A percentile compares a stretch with the other conserved stretches of the same genome.
Evolutionary conservation across 53 echinoderm and acorn worm genomes (phyloP).

Genomic region (Arbacia lixula): DNA sequence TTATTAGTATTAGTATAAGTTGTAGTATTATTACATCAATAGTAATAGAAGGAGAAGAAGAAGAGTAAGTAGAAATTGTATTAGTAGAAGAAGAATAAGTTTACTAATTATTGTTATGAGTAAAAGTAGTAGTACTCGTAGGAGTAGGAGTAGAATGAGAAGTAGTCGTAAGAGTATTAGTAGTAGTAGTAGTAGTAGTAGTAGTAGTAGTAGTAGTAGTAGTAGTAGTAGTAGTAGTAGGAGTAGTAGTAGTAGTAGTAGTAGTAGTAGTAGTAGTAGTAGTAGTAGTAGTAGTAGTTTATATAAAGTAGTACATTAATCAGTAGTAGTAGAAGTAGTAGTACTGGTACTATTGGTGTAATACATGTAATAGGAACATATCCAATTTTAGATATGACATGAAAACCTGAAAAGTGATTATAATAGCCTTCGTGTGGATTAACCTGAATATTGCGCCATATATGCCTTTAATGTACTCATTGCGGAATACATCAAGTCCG

Average conservation of each 20-base stretch:
- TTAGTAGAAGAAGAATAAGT: background rate
- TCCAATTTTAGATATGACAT: too few relatives aligned
- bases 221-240: background rate
- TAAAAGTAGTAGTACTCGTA: background rate
- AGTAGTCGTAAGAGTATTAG: background rate
- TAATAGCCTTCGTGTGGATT: too few relatives aligned
- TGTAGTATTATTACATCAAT: background rate
- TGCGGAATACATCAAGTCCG: too few relatives aligned
- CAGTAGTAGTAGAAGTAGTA: too few relatives aligned
- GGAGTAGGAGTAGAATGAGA: background rate
- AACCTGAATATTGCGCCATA: too few relatives aligned
- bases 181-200: background rate
- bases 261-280: background rate
- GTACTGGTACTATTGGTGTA: too few relatives aligned
- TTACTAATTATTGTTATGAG: background rate
- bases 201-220: background rate
- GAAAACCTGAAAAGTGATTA: too few relatives aligned
- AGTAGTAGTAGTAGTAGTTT: background rate
- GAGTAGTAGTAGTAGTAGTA: background rate
- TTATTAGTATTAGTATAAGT: too few relatives aligned
- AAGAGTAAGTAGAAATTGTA: background rate
- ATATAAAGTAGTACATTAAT: background rate
- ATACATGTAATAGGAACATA: too few relatives aligned
- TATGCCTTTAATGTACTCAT: too few relatives aligned
- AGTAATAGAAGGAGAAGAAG: background rate